A percentile compares a stretch with the other conserved stretches of the same genome.
phyloP scores from a whole-genome alignment of 1,140 invertebrate genomes.

The Rhopalosiphum padi region DNA sequence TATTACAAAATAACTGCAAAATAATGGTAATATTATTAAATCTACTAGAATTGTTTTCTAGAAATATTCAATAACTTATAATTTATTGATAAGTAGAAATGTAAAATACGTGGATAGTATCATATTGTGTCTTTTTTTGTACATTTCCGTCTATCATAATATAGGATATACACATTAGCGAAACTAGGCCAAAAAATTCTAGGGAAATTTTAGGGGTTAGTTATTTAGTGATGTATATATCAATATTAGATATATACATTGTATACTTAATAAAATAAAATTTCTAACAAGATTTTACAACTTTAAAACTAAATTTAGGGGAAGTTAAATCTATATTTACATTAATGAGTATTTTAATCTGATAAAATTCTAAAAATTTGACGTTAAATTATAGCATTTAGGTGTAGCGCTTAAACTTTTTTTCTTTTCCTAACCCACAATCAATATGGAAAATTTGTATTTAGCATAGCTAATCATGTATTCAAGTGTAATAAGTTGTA shows the following conservation, averaged over 20 bases:
- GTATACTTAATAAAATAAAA: not conserved
- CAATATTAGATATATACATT: not conserved
- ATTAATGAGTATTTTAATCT: not conserved
- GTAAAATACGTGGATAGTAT: not conserved
- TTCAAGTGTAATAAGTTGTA: not conserved
- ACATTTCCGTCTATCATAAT: not conserved
- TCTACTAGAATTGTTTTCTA: not conserved
- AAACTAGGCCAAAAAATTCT: not conserved
- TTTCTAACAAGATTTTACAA: no score
- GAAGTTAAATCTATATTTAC: not conserved
- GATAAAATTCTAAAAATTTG: not conserved
- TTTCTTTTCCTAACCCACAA: not conserved
- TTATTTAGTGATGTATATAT: not conserved
- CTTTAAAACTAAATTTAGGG: not conserved
- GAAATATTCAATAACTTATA: not conserved
- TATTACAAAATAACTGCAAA: not conserved
- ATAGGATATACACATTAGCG: not conserved
- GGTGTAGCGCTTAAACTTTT: not conserved
- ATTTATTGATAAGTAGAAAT: not conserved
- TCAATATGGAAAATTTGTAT: no score
- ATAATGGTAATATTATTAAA: slow-evolving; percentile 15
- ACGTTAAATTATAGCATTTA: no score
- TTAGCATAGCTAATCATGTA: not conserved
- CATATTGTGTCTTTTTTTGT: not conserved
- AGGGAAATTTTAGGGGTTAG: no score